phyloP scores from a whole-genome alignment of 2,113 vertebrate species.

The Myocastor coypus region DNA sequence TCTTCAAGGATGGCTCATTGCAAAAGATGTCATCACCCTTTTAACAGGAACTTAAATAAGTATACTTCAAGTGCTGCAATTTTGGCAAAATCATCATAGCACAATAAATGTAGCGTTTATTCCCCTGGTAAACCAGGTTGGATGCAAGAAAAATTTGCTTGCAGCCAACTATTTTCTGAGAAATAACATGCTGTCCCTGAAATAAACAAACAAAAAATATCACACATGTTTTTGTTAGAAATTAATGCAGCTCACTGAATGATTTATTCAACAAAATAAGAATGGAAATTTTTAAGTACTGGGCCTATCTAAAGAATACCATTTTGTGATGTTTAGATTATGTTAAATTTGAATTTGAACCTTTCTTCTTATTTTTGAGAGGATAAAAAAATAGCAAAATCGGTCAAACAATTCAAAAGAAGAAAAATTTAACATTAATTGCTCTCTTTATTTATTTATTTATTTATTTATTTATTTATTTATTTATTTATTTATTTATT shows the following conservation, averaged over 20 bases:
- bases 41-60: constrained; percentile 35
- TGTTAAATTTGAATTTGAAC: background rate
- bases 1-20: background rate
- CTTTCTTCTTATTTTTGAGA: too few species aligned
- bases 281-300: background rate
- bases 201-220: constrained; percentile 3
- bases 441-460: too few species aligned
- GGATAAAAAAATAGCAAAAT: too few species aligned
- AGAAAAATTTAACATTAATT: too few species aligned
- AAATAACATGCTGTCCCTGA: background rate
- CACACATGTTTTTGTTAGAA: background rate
- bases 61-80: background rate
- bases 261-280: background rate
- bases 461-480: too few species aligned
- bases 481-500: too few species aligned
- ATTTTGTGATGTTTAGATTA: background rate
- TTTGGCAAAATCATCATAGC: background rate
- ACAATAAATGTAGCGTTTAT: background rate
- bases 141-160: background rate
- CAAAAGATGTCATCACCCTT: constrained; percentile 6
- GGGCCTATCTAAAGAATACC: background rate
- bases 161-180: constrained; percentile 2
- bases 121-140: background rate
- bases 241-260: background rate
- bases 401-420: too few species aligned